Evolutionary conservation across 2,888 invertebrate species (phyloP).

Genomic region (Keiferia lycopersicella): DNA sequence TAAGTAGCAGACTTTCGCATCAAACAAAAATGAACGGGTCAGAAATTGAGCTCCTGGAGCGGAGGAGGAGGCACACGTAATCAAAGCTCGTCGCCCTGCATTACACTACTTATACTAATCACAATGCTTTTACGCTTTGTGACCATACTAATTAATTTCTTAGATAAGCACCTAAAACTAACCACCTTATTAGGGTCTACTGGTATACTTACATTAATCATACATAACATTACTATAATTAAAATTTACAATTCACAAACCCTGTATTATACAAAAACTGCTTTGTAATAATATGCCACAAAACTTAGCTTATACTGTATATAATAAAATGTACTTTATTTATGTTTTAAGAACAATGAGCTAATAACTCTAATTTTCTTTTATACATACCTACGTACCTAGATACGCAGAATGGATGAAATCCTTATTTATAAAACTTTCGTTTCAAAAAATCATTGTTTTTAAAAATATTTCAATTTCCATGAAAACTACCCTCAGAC

Average conservation of each 20-base stretch:
- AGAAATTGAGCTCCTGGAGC: no score
- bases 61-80: no score
- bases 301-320: slow-evolving; percentile 5
- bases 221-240: slow-evolving; percentile 5
- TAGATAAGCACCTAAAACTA: slow-evolving; percentile 23
- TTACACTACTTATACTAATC: slow-evolving; percentile 19
- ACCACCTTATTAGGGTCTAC: slow-evolving; percentile 28
- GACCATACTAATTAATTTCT: slow-evolving; percentile 19
- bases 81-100: no score
- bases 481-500: background rate
- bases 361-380: background rate
- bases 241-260: background rate
- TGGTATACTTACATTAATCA: slow-evolving; percentile 14
- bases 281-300: background rate
- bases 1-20: no score
- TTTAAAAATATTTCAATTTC: background rate
- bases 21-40: no score
- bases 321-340: background rate
- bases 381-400: background rate
- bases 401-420: background rate
- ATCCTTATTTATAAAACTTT: background rate
- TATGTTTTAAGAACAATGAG: slow-evolving; percentile 3
- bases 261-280: background rate
- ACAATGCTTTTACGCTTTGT: slow-evolving; percentile 29
- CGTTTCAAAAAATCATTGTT: background rate